Evolutionary conservation across 2,888 invertebrate genomes (phyloP).

Genomic region (Rhodophaea formosa): DNA sequence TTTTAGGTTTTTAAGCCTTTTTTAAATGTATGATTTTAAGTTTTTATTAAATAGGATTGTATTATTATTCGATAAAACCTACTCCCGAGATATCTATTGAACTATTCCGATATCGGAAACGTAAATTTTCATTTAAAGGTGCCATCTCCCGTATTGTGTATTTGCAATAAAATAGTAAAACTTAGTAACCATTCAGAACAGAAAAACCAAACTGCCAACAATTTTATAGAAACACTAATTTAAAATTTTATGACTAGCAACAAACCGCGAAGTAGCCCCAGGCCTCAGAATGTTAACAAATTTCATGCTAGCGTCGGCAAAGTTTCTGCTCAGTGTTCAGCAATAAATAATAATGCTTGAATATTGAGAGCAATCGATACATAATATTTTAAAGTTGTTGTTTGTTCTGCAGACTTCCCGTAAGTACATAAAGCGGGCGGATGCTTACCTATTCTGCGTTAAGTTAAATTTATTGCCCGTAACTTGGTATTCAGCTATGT

Average conservation of each 20-base stretch:
- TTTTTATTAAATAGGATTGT: too few species aligned
- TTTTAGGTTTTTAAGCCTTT: too few species aligned
- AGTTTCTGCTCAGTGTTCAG: constrained; percentile 53
- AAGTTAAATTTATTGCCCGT: constrained; percentile 17
- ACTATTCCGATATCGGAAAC: too few species aligned
- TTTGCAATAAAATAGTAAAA: too few species aligned
- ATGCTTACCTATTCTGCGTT: constrained; percentile 15
- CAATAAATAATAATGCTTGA: constrained; percentile 60
- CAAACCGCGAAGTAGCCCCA: constrained; percentile 28
- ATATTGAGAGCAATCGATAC: constrained; percentile 52
- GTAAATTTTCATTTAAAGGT: too few species aligned
- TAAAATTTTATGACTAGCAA: not conserved
- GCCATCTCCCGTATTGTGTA: too few species aligned
- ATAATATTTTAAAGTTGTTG: constrained; percentile 51
- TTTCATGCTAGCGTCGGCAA: constrained; percentile 53
- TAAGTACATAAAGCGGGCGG: constrained; percentile 18
- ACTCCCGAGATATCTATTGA: too few species aligned
- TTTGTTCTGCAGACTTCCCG: constrained; percentile 32
- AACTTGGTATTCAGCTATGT: constrained; percentile 11
- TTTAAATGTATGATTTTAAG: too few species aligned
- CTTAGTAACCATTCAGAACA: not conserved
- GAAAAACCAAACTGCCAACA: not conserved
- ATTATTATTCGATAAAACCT: too few species aligned
- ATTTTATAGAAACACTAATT: not conserved
- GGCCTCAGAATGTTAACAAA: constrained; percentile 53